A percentile compares a stretch with the other conserved stretches of the same genome.
Evolutionary conservation across 2,888 invertebrate genomes (phyloP).

Genomic region (Escarpia spicata): DNA sequence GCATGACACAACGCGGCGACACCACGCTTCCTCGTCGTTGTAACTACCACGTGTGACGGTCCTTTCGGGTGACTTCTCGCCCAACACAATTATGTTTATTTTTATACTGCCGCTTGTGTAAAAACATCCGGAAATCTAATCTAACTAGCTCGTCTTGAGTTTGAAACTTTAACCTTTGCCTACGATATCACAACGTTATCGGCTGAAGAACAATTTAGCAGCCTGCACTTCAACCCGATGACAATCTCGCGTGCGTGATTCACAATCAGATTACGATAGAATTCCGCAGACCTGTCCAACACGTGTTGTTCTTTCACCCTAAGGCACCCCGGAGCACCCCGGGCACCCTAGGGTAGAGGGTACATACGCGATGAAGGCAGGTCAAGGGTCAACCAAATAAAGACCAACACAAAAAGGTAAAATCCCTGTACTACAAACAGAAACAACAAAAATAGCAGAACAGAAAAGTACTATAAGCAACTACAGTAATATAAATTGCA

Average conservation of each 20-base stretch:
- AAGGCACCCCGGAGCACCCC: background rate
- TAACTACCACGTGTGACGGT: too few relatives aligned
- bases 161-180: background rate
- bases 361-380: too few relatives aligned
- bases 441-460: too few relatives aligned
- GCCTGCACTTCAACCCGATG: background rate
- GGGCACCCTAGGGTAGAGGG: background rate
- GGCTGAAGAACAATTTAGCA: background rate
- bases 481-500: too few relatives aligned
- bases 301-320: constrained; percentile 6
- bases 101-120: background rate
- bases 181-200: background rate
- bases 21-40: background rate
- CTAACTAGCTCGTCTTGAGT: background rate
- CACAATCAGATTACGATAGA: background rate
- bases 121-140: constrained; percentile 12
- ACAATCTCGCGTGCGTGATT: background rate
- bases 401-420: too few relatives aligned
- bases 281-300: constrained; percentile 13
- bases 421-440: too few relatives aligned
- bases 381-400: too few relatives aligned
- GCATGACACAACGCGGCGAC: background rate
- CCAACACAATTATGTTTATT: background rate
- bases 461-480: too few relatives aligned
- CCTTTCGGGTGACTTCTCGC: background rate